Percentiles rank a stretch among this genome's conserved stretches.
phyloP scores from a whole-genome alignment of 2,888 invertebrate species.

The Chydorus sphaericus region DNA sequence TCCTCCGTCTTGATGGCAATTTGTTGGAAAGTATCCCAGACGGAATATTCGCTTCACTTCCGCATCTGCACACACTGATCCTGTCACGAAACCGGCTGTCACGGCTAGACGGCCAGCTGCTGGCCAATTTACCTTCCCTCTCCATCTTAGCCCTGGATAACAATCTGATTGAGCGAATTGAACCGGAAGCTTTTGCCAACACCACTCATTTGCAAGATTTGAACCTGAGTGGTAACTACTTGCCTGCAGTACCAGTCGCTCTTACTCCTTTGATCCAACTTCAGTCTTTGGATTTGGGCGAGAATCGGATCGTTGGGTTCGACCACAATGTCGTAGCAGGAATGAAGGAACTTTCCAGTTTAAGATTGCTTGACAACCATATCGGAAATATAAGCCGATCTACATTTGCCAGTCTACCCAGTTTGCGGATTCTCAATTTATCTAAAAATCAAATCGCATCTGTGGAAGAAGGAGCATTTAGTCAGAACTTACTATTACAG shows the following conservation, averaged over 20 bases:
- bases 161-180: constrained; percentile 66
- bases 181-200: constrained; percentile 76
- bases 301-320: constrained; percentile 68
- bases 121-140: constrained; percentile 75
- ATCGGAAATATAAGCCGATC: constrained; percentile 65
- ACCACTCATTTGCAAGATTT: constrained; percentile 80
- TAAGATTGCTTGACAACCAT: constrained; percentile 78
- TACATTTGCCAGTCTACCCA: constrained; percentile 61
- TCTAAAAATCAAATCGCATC: constrained; percentile 66
- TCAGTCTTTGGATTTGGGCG: constrained; percentile 76
- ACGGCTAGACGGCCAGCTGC: constrained; percentile 66
- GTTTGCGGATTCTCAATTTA: constrained; percentile 70
- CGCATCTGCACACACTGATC: constrained; percentile 75
- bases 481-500: constrained; percentile 60
- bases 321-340: constrained; percentile 70
- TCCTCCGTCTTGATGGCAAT: constrained; percentile 71
- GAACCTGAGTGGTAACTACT: constrained; percentile 72
- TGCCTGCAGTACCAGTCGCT: constrained; percentile 64
- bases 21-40: constrained; percentile 66
- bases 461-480: constrained; percentile 67
- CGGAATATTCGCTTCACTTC: constrained; percentile 79
- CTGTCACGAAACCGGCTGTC: constrained; percentile 73
- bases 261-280: constrained; percentile 70
- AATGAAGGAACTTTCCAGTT: constrained; percentile 68
- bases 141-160: constrained; percentile 72